Percentiles rank a stretch among this genome's conserved stretches.
phyloP scores from a whole-genome alignment of 2,113 vertebrate genomes.

The Cyanocitta stelleri region DNA sequence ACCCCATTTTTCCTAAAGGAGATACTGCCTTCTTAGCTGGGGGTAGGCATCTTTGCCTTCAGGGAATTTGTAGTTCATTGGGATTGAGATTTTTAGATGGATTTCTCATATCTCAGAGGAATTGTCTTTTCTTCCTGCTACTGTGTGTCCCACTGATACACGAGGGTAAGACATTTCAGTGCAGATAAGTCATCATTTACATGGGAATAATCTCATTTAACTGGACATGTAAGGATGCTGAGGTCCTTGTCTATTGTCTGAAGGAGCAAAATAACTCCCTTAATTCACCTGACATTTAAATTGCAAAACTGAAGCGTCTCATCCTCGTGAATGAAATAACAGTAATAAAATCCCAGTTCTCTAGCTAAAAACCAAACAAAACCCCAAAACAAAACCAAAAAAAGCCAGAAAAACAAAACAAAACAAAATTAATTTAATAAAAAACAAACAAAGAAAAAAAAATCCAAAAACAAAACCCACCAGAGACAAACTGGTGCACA shows the following conservation, averaged over 20 bases:
- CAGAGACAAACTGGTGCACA: not conserved
- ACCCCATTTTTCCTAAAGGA: not conserved
- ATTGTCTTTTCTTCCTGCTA: not conserved
- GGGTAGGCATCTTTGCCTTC: not conserved
- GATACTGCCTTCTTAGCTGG: not conserved
- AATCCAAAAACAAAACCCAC: not conserved
- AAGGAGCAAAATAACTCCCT: not conserved
- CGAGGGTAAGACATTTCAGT: not conserved
- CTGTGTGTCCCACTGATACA: not conserved
- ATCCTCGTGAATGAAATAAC: not conserved
- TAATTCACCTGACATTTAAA: not conserved
- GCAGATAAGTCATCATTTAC: not conserved
- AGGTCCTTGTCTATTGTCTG: not conserved
- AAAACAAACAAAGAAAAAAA: not conserved
- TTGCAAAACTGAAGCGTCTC: not conserved
- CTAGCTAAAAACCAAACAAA: not conserved
- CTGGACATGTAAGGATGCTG: not conserved
- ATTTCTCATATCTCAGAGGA: not conserved
- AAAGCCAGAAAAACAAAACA: too few species aligned
- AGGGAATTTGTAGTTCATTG: not conserved
- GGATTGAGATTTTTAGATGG: not conserved
- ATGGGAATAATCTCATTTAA: not conserved
- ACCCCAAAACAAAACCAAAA: not conserved
- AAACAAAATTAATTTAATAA: too few species aligned
- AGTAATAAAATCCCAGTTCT: not conserved